Evolutionary conservation across 2,113 vertebrate genomes (phyloP).

Genomic region (Scolopax mira): DNA sequence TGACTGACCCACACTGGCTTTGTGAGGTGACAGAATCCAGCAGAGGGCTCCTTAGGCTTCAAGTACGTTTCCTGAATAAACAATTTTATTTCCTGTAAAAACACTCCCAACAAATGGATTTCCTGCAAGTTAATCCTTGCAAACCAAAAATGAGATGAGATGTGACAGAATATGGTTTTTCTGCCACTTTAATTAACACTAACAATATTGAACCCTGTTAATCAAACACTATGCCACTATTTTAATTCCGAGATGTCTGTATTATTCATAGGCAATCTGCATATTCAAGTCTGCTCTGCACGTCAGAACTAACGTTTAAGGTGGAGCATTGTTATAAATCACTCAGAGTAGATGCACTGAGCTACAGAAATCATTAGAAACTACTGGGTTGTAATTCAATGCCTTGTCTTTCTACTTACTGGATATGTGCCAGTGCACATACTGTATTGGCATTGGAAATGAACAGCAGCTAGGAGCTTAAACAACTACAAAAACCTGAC

Average conservation of each 20-base stretch:
- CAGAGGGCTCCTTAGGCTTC: not conserved
- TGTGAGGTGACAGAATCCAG: not conserved
- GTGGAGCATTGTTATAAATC: not conserved
- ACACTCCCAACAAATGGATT: not conserved
- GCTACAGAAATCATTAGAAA: not conserved
- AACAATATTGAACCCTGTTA: not conserved
- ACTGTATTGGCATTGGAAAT: not conserved
- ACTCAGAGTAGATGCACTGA: not conserved
- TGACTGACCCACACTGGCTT: not conserved
- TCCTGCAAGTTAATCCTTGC: not conserved
- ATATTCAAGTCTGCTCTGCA: fast-evolving
- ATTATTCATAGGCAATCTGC: not conserved
- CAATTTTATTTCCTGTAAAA: not conserved
- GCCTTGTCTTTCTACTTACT: not conserved
- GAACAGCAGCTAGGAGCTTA: not conserved
- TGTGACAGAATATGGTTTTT: not conserved
- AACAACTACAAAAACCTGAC: not conserved
- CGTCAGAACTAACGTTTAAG: not conserved
- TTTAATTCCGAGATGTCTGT: not conserved
- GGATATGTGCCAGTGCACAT: not conserved
- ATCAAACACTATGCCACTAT: not conserved
- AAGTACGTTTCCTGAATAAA: not conserved
- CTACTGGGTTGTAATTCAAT: not conserved
- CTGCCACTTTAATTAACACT: not conserved
- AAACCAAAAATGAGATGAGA: not conserved